Conservation (phyloP, 2,113 vertebrate genomes). For the Thalassarche chlororhynchos region DNA sequence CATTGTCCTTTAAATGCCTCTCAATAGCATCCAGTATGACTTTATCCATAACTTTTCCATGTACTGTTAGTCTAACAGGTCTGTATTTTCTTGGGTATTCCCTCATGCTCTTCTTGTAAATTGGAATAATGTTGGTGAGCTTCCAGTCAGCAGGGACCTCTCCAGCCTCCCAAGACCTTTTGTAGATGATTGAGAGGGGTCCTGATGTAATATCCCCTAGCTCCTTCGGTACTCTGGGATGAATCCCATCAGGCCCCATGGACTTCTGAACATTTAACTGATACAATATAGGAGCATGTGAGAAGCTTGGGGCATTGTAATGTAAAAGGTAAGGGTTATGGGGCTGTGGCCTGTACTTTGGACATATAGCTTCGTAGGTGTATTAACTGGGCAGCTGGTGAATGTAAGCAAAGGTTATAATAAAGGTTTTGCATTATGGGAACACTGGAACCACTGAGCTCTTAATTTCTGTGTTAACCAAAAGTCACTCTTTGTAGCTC, state of each 20-base stretch:
- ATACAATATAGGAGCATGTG: rapidly evolving
- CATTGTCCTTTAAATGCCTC: too few species aligned
- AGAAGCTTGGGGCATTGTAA: background rate
- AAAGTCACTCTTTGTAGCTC: too few species aligned
- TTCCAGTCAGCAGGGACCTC: background rate
- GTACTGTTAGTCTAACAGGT: background rate
- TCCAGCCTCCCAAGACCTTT: background rate
- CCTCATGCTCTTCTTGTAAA: background rate
- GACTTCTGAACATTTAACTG: background rate
- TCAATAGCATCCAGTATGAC: background rate
- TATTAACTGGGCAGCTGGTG: background rate
- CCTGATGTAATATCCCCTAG: too few species aligned
- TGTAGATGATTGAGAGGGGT: background rate
- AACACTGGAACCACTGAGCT: background rate
- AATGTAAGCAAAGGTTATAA: background rate
- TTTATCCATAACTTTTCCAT: background rate
- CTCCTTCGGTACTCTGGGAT: background rate
- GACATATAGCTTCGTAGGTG: background rate
- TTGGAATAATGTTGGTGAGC: background rate
- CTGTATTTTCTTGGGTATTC: background rate
- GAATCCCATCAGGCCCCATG: background rate
- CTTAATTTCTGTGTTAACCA: background rate
- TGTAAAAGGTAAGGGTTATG: background rate
- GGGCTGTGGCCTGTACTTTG: background rate
- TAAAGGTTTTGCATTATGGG: background rate